Evolutionary conservation across 2,797 vertebrate species (phyloP).

Genomic region (Siniperca obscura): DNA sequence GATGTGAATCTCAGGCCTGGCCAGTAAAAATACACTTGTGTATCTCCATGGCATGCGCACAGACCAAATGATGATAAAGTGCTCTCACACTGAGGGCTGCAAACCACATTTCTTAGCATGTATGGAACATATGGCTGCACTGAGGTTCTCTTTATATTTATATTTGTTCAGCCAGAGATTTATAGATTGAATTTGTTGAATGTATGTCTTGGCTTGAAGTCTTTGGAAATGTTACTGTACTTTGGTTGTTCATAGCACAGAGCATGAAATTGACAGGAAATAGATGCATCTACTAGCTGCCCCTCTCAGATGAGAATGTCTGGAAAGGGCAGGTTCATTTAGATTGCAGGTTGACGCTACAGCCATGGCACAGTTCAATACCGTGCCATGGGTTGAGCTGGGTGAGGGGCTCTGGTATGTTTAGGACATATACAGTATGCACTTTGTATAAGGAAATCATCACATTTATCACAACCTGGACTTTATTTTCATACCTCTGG

Average conservation of each 20-base stretch:
- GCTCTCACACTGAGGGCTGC: slow-evolving; percentile 34
- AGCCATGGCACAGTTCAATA: not conserved
- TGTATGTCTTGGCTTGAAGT: slow-evolving; percentile 69
- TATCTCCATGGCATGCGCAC: slow-evolving; percentile 47
- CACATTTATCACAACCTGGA: not conserved
- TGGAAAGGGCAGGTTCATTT: slow-evolving; percentile 56
- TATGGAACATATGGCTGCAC: slow-evolving; percentile 47
- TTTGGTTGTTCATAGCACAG: slow-evolving; percentile 48
- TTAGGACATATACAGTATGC: not conserved
- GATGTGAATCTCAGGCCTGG: slow-evolving; percentile 44
- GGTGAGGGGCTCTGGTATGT: slow-evolving; percentile 33
- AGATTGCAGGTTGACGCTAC: slow-evolving; percentile 55
- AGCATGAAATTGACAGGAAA: slow-evolving; percentile 67
- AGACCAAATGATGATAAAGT: slow-evolving; percentile 68
- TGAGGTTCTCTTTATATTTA: slow-evolving; percentile 48
- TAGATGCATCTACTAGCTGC: slow-evolving; percentile 57
- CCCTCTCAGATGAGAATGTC: slow-evolving; percentile 53
- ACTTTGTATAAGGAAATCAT: not conserved
- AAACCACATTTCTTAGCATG: slow-evolving; percentile 50
- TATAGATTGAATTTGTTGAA: slow-evolving; percentile 61
- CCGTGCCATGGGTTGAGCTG: slow-evolving; percentile 7
- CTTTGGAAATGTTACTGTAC: slow-evolving; percentile 51
- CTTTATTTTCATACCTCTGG: not conserved
- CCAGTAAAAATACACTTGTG: slow-evolving; percentile 59
- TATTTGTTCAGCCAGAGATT: slow-evolving; percentile 58